Percentiles rank a stretch among this genome's conserved stretches.
phyloP scores from a whole-genome alignment of 2,888 invertebrate species.

The Dynastes hyllus region DNA sequence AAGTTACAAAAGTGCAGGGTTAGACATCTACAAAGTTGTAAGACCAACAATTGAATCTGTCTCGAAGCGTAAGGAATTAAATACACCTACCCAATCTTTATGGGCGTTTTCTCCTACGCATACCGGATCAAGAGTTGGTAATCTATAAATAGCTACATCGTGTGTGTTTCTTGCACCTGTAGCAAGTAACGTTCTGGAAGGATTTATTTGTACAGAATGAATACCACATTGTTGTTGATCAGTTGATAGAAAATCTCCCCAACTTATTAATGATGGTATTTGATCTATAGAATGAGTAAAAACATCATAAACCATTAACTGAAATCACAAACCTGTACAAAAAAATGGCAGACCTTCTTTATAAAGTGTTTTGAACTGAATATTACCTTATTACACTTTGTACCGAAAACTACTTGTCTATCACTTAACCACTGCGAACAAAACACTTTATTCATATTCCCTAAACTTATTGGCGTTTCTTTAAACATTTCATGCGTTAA shows the following conservation, averaged over 20 bases:
- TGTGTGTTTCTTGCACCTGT: constrained; percentile 95
- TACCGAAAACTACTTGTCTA: constrained; percentile 95
- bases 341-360: constrained; percentile 30
- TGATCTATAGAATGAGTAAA: constrained; percentile 89
- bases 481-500: constrained; percentile 92
- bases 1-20: no score
- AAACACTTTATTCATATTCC: constrained; percentile 94
- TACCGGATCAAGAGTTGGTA: constrained; percentile 96
- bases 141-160: constrained; percentile 90
- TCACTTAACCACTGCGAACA: constrained; percentile 97
- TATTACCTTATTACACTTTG: constrained; percentile 95
- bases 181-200: constrained; percentile 90
- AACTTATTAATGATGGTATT: constrained; percentile 88
- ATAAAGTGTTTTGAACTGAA: constrained; percentile 8
- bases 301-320: constrained; percentile 95
- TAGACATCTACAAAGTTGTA: no score
- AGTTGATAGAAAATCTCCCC: constrained; percentile 74
- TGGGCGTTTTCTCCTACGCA: constrained; percentile 94
- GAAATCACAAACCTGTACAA: constrained; percentile 59
- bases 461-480: constrained; percentile 87
- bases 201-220: constrained; percentile 95
- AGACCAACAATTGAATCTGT: no score
- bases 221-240: constrained; percentile 89
- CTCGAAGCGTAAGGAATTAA: background rate
- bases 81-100: constrained; percentile 84